Base-by-base conservation (phyloP, 2,888 invertebrate species). In the Melinopterus prodromus region DNA sequence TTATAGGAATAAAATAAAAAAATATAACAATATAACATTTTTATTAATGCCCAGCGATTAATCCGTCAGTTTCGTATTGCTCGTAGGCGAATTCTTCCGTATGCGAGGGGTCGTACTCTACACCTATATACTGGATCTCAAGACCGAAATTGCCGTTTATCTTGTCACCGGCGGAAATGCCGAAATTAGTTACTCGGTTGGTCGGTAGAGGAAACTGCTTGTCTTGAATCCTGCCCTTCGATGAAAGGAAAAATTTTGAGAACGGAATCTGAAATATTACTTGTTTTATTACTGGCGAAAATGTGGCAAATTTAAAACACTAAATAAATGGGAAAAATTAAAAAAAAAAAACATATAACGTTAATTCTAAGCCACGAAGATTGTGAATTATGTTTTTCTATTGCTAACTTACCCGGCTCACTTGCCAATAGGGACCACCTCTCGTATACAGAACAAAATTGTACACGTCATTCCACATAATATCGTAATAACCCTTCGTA, bases 391-490 rank as follows among this genome's bases (percentile, higher is more conserved):
- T n/a, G 6, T 16, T 70, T 70, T 70, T 16, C 70, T n/a, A 70
- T 70, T 70, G 6, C 6, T 6, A 14, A n/a, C 14, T 86, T 89
- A 96, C 96, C 92, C 94, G 96, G 36, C 95, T 93, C 82, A 93
- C 90, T 91, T 99, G 99, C 99, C 99, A 99, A 88, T 99, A 99
- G 0, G 99, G 99, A 0, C 99, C 99, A 70, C 99, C 99, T 89
- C 98, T 93, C 0, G 99, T 99, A 87, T 94, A 97, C 5, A 99
- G 90, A 0, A 95, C 93, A 89, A 95, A 99, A 85, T 95, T 93
- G 88, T 95, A 97, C 15, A 95, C 92, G 89, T 98, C 97, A 88
- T 97, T 94, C 97, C 97, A 98, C n/a, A 92, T 91, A 37, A 98
- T 89, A 88, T 99, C 99, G 86, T 92, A 95, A 84, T 92, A 92